These are phyloP conservation scores for Tillus elongatus DNA, from an alignment of 2,888 invertebrate genomes.

Conservation along the genomic window DNA sequence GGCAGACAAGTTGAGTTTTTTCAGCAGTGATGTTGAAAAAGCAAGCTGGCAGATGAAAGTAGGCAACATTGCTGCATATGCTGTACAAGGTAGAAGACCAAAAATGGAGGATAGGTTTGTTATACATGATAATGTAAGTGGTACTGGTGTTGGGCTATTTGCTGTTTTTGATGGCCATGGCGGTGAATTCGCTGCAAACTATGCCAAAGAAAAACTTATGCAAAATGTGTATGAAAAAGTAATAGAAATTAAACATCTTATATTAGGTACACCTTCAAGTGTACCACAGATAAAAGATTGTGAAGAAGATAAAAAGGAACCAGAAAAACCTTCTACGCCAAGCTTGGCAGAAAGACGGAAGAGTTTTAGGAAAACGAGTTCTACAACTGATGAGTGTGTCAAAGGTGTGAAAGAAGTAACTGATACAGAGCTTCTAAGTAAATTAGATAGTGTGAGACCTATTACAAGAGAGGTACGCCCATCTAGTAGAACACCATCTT, in stretches of 20 bases:
- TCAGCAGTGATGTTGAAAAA: slow-evolving; percentile 50
- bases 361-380: slow-evolving; percentile 58
- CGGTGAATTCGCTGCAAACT: slow-evolving; percentile 90
- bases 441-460: slow-evolving; percentile 49
- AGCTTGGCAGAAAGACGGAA: slow-evolving; percentile 48
- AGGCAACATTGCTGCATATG: slow-evolving; percentile 73
- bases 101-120: slow-evolving; percentile 94
- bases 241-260: slow-evolving; percentile 59
- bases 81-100: slow-evolving; percentile 79
- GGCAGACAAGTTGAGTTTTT: slow-evolving; percentile 48
- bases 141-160: slow-evolving; percentile 78
- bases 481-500: slow-evolving; percentile 41
- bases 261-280: slow-evolving; percentile 46
- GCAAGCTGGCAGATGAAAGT: slow-evolving; percentile 70
- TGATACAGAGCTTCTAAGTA: slow-evolving; percentile 57
- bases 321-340: slow-evolving; percentile 36
- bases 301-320: slow-evolving; percentile 42
- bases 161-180: slow-evolving; percentile 95
- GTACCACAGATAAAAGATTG: slow-evolving; percentile 22
- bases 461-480: slow-evolving; percentile 55
- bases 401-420: slow-evolving; percentile 49
- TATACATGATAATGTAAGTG: slow-evolving; percentile 74
- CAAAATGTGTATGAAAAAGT: slow-evolving; percentile 71
- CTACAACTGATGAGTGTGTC: slow-evolving; percentile 45
- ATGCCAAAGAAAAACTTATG: slow-evolving; percentile 79